Percentiles rank a stretch among this genome's conserved stretches.
Conservation (phyloP, 2,888 invertebrate species). For the Clivina fossor region DNA sequence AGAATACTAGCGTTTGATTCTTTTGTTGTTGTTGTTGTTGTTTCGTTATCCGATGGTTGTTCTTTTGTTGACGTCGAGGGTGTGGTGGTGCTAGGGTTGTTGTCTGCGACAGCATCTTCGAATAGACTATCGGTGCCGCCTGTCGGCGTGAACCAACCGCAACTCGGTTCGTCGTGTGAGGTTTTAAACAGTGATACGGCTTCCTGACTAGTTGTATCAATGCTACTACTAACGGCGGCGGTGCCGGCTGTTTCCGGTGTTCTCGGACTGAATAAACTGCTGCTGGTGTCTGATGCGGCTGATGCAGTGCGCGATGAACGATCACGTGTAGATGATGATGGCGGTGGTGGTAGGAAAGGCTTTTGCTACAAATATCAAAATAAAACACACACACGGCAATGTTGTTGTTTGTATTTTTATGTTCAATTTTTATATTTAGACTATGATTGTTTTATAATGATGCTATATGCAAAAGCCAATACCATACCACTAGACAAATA, state of each 20-base stretch:
- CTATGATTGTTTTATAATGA: no score
- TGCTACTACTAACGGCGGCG: no score
- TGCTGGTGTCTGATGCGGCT: conserved; percentile 49
- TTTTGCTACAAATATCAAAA: conserved; percentile 42
- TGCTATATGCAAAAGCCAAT: no score
- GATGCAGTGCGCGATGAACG: conserved; percentile 39
- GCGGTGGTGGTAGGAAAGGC: conserved; percentile 49
- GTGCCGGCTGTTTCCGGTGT: conserved; percentile 49
- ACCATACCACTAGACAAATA: no score
- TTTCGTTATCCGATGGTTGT: no score
- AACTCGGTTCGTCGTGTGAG: conserved; percentile 47
- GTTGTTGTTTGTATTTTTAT: no score
- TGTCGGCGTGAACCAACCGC: conserved; percentile 51
- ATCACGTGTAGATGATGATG: conserved; percentile 46
- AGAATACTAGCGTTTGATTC: conserved; percentile 44
- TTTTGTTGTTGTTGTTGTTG: conserved; percentile 11
- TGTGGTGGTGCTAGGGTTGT: no score
- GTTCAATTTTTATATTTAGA: no score
- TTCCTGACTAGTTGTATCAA: conserved; percentile 38
- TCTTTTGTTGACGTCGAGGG: not conserved
- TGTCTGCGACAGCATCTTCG: conserved; percentile 45
- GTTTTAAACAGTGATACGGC: conserved; percentile 31
- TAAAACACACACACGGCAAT: no score
- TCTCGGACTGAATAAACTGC: conserved; percentile 51
- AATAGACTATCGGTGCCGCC: conserved; percentile 47